phyloP scores from a whole-genome alignment of 2,888 invertebrate genomes.

The Ceraclea dissimilis region DNA sequence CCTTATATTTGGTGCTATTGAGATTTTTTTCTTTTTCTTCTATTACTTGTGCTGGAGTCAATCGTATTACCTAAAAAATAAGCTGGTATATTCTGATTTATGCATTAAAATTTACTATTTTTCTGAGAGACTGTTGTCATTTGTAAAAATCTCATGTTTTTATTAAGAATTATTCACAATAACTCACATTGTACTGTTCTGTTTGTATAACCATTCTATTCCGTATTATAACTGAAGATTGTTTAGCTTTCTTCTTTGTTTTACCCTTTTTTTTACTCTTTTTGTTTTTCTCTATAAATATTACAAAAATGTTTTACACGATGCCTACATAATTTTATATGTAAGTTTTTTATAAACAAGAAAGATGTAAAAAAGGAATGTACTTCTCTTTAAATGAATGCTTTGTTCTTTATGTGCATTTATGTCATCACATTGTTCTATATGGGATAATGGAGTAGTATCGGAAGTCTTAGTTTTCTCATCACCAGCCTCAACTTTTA shows the following conservation, averaged over 20 bases:
- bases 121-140: background rate
- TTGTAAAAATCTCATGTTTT: too few species aligned
- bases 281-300: background rate
- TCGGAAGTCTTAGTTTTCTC: too few species aligned
- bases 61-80: constrained; percentile 34
- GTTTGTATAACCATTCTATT: constrained; percentile 43
- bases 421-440: too few species aligned
- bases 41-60: constrained; percentile 38
- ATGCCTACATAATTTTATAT: too few species aligned
- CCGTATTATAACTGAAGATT: background rate
- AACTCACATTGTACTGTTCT: constrained; percentile 33
- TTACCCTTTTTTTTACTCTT: background rate
- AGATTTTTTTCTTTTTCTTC: constrained; percentile 22
- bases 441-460: too few species aligned
- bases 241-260: constrained; percentile 28
- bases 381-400: too few species aligned
- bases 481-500: too few species aligned
- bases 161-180: too few species aligned
- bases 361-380: too few species aligned
- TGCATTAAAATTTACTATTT: background rate
- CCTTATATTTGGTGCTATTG: constrained; percentile 31
- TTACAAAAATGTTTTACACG: too few species aligned
- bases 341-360: too few species aligned
- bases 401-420: too few species aligned
- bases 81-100: background rate